phyloP scores from a whole-genome alignment of 2,113 vertebrate species.

The Eudorcas thomsonii region DNA sequence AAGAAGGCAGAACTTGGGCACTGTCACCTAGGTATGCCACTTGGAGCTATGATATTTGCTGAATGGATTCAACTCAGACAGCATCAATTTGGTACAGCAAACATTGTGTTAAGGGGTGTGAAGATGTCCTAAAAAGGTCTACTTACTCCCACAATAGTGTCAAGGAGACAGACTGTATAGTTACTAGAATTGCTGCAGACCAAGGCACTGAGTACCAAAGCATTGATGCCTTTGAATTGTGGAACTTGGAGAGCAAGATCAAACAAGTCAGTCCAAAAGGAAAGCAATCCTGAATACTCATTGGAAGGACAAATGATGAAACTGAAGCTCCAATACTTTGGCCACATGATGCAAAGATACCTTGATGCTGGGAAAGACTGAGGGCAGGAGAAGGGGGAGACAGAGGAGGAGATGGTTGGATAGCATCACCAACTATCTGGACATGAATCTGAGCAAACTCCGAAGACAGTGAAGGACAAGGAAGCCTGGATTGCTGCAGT shows the following conservation, averaged over 20 bases:
- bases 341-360: neutral
- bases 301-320: neutral
- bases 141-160: neutral
- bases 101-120: neutral
- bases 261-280: neutral
- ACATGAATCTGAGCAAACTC: neutral
- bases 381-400: neutral
- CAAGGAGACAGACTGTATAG: neutral
- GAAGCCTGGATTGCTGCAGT: neutral
- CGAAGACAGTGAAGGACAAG: neutral
- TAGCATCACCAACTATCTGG: neutral
- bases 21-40: neutral
- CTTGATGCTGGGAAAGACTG: neutral
- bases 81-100: neutral
- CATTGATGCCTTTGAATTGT: neutral
- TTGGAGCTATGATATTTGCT: neutral
- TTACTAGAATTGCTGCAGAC: neutral
- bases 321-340: neutral
- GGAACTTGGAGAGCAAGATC: neutral
- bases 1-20: neutral
- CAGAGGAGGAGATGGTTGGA: neutral
- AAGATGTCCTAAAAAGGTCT: neutral
- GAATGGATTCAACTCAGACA: neutral
- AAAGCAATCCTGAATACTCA: neutral
- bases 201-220: neutral